Evolutionary conservation across 2,888 invertebrate species (phyloP), one percentile per base, ranked within the genome.

Genomic region (Piscicola geometra): DNA sequence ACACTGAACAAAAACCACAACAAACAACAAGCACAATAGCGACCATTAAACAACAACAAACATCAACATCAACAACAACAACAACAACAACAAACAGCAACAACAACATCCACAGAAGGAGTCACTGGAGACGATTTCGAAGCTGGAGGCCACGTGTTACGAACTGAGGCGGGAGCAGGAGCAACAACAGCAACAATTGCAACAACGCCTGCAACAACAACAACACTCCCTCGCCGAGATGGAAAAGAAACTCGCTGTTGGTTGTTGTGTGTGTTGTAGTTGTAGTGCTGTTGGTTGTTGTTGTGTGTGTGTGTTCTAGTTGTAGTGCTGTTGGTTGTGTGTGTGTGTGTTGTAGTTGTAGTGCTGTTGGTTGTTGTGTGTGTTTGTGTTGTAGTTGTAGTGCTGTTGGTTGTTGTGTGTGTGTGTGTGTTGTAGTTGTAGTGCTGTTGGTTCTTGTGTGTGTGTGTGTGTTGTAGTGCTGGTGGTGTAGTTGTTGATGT

Each of bases 121-220:
- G 60, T 56, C 60, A 21, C 5, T 56, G 60, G 25, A 56, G 25
- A 56, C 60, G n/a, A 56, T 56, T 25, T 25, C 21, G 60, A 56
- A 56, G 25, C n/a, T 56, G 60, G 60, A 56, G 60, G n/a, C 9
- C 15, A 56, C 60, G 25, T 56, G 60, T 56, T 56, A 25, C n/a
- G 60, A 56, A 25, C n/a, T 56, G 60, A 56, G 60, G 25, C 21
- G 60, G n/a, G 25, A 35, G 1, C 0, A 56, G 36, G 64, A 73
- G 60, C 30, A 64, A 56, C 28, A 28, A 25, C 56, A 64, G 9
- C 60, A 35, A 36, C 52, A 73, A 21, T 30, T 35, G 21, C 64
- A 73, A 56, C 73, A 73, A 56, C 52, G 36, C 0, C 64, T 35
- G 32, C 73, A 73, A 28, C 60, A 73, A 52, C 35, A 50, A 56